Percentiles rank a stretch among this genome's conserved stretches.
phyloP scores from a whole-genome alignment of 2,888 invertebrate species.

The Macrostomum cliftonense region DNA sequence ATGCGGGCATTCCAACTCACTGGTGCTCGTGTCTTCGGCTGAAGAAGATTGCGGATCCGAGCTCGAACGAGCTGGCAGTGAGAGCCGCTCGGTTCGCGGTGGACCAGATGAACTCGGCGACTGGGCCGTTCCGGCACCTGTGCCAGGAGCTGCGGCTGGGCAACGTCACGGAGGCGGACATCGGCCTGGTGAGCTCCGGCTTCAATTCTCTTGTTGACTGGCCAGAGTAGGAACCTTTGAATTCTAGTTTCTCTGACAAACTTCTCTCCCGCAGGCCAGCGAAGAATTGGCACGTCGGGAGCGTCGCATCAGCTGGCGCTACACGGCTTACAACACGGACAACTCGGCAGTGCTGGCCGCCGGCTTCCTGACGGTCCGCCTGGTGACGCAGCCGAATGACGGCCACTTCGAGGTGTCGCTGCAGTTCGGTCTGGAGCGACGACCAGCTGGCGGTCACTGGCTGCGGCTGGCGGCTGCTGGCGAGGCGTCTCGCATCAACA shows the following conservation, averaged over 20 bases:
- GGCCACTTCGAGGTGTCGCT: slow-evolving; percentile 67
- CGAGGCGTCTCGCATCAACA: slow-evolving; percentile 55
- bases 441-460: no score
- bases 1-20: slow-evolving; percentile 76
- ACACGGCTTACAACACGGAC: no score
- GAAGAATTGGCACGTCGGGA: no score
- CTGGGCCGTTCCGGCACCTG: slow-evolving; percentile 37
- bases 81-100: slow-evolving; percentile 42
- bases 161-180: slow-evolving; percentile 51
- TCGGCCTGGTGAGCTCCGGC: slow-evolving; percentile 50
- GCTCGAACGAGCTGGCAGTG: slow-evolving; percentile 39
- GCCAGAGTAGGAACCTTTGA: no score
- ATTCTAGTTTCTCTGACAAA: no score
- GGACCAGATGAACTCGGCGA: slow-evolving; percentile 45
- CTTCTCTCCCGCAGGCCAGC: no score
- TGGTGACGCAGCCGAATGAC: slow-evolving; percentile 52
- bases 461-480: no score
- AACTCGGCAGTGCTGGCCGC: no score
- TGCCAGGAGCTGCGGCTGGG: slow-evolving; percentile 39
- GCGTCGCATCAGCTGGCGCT: no score
- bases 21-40: slow-evolving; percentile 93
- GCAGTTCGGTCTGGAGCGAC: slow-evolving; percentile 44
- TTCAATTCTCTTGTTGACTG: no score
- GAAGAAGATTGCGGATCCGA: slow-evolving; percentile 51
- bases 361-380: slow-evolving; percentile 67